Evolutionary conservation across 2,888 invertebrate genomes (phyloP), one percentile per base, ranked within the genome.

Genomic region (Odontocerum albicorne): DNA sequence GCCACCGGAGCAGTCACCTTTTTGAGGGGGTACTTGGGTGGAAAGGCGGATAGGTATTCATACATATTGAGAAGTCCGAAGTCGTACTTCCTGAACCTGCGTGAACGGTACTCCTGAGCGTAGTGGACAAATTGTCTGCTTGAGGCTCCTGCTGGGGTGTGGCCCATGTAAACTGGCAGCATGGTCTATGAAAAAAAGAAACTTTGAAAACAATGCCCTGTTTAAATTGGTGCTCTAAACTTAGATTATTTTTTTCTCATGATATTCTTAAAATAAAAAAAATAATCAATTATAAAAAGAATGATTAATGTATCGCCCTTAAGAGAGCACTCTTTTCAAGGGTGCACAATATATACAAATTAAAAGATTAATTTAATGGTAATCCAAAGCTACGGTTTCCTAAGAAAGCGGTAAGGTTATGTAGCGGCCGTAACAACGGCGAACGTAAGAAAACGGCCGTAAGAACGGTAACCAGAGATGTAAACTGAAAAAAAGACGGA

Each of bases 111-210:
- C 3, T 71, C 65, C 65, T 85, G 84, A 0, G 71, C 65, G 62
- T 73, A 85, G 64, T 85, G 84, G 1, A 70, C 52, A 0, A 80
- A 36, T 61, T 83, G 81, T 56, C 72, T 73, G 0, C 70, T 67
- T 4, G 77, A 76, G 1, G 75, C 69, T 2, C 83, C 83, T 1
- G 80, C 79, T 0, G 87, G 87, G n/a, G 76, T 60, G 50, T 86
- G 85, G 0, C 78, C 78, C 2, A 83, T 62, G 19, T 87, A 74
- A 0, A 82, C 74, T 0, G 85, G 83, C 32, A 85, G 57, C 64
- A 84, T 70, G 0, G 79, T 75, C 70, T 78, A 57, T 15, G 60
- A 55, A 44, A 42, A 43, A 39, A 39, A 4, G n/a, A n/a, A n/a
- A n/a, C n/a, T n/a, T n/a, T n/a, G n/a, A n/a, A n/a, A n/a, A n/a